phyloP scores from a whole-genome alignment of 2,888 invertebrate species.

The Agapetus fuscipes region DNA sequence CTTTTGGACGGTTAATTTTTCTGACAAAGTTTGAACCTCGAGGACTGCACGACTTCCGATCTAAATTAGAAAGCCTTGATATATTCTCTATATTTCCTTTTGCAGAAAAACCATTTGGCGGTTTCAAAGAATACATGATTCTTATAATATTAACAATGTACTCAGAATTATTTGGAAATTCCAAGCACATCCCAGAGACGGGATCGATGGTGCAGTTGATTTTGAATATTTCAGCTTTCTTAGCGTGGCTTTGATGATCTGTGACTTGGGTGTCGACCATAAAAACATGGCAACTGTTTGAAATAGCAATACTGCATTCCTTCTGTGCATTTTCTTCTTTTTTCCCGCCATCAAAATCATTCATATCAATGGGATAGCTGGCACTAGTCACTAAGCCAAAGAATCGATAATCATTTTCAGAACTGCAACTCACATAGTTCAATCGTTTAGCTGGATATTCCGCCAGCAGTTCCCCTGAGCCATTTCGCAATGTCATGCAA shows the following conservation, averaged over 20 bases:
- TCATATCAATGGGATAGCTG: conserved; percentile 40
- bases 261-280: conserved; percentile 82
- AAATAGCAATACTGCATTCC: conserved; percentile 45
- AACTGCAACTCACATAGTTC: conserved; percentile 81
- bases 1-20: conserved; percentile 19
- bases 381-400: conserved; percentile 89
- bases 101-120: conserved; percentile 36
- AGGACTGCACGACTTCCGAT: conserved; percentile 36
- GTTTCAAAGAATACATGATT: conserved; percentile 61
- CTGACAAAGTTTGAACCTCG: conserved; percentile 19
- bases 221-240: conserved; percentile 75
- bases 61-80: conserved; percentile 33
- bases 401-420: conserved; percentile 83
- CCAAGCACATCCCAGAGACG: conserved; percentile 69
- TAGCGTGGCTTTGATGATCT: conserved; percentile 69
- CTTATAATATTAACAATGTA: conserved; percentile 63
- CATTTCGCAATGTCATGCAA: conserved; percentile 69
- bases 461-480: conserved; percentile 69
- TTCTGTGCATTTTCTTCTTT: conserved; percentile 25
- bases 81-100: conserved; percentile 35
- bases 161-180: conserved; percentile 82
- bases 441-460: conserved; percentile 80
- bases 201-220: conserved; percentile 75
- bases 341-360: conserved; percentile 13
- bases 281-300: conserved; percentile 92